Evolutionary conservation across 2,888 invertebrate genomes (phyloP), one percentile per base, ranked within the genome.

Genomic region (Melieria picta): DNA sequence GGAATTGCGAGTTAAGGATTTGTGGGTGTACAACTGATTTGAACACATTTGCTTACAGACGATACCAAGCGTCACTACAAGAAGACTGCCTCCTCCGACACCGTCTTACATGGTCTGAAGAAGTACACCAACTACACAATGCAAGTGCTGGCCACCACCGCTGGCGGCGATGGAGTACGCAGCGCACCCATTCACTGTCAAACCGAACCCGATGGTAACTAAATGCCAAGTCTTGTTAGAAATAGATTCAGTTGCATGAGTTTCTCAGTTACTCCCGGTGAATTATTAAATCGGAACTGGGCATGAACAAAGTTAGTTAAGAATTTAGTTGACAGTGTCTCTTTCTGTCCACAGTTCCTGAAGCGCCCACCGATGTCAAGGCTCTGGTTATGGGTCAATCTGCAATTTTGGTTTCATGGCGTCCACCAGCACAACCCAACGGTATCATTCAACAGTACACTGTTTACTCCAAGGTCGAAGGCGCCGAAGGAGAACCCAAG

Each of bases 71-170:
- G 95, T 81, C 96, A 96, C 81, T 94, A 95, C 7, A 96, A 96
- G 87, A 95, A 95, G 79, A 95, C 96, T 5, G 92, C 95, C n/a
- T 94, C 95, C 76, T 95, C 94, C 81, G 96, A 96, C 87, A 96
- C 96, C 0, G 96, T 96, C 80, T 90, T 96, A n/a, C 96, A 96
- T 83, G 96, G 96, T 67, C 89, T 98, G 68, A 94, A 95, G 87
- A 97, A 97, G 86, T 97, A 93, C 88, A 98, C 97, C 3, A 98
- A 98, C 88, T 98, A 98, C 88, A 97, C 96, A 72, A 95, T 98
- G 92, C 96, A 97, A 89, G 96, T 98, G 48, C 88, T 97, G 79
- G 97, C 98, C 42, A 97, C 93, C 81, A 98, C 98, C 7, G 93
- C 96, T 71, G 97, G 96, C 76, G 98, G 98, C 10, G 97, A 98